These are phyloP conservation scores for Clarias macrocephalus DNA, from an alignment of 2,113 vertebrate species.

Conservation along the genomic window DNA sequence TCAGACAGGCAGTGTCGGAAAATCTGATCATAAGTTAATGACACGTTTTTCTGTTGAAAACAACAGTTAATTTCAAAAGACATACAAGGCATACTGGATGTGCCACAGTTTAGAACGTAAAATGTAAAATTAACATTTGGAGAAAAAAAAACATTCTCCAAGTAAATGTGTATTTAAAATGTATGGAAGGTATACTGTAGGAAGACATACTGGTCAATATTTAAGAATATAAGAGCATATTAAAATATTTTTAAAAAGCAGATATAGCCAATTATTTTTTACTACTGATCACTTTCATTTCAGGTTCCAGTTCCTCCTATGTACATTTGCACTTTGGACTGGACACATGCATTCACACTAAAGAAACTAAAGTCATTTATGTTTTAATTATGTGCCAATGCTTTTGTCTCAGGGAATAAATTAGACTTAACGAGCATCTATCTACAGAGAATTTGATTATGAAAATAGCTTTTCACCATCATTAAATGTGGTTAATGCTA, in stretches of 20 bases:
- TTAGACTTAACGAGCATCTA: slow-evolving; percentile 20
- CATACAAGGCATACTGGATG: neutral
- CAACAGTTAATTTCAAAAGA: neutral
- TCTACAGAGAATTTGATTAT: neutral
- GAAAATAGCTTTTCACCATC: slow-evolving; percentile 7
- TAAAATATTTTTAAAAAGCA: neutral
- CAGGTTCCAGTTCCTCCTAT: neutral
- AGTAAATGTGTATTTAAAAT: neutral
- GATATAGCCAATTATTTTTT: neutral
- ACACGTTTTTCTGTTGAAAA: neutral
- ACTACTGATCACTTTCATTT: neutral
- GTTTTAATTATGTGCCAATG: neutral
- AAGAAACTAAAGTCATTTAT: neutral
- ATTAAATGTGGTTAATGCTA: neutral
- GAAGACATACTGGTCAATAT: neutral
- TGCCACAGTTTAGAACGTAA: neutral
- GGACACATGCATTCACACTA: neutral
- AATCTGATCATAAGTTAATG: neutral
- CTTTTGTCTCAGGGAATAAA: slow-evolving; percentile 16
- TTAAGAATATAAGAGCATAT: neutral
- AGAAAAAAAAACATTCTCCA: neutral
- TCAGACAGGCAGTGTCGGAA: neutral
- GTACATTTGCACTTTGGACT: neutral
- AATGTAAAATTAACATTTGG: neutral
- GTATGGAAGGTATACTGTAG: neutral